Conservation (phyloP, 2,797 vertebrate species). For the Takifugu rubripes region DNA sequence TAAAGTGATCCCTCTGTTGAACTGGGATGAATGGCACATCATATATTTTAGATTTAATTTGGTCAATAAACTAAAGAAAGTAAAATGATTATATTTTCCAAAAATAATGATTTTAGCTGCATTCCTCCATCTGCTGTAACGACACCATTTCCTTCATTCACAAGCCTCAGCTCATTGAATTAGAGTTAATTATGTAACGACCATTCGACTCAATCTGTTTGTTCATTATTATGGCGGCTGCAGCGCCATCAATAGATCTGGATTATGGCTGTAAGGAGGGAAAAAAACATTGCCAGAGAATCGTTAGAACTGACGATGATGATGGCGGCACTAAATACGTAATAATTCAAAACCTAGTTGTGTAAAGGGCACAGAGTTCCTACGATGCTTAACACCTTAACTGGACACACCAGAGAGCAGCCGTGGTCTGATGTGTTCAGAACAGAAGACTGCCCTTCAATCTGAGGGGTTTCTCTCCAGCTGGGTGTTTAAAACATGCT, state of each 20-base stretch:
- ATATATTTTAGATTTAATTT: too few relatives aligned
- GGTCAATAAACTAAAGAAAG: too few relatives aligned
- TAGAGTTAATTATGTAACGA: too few relatives aligned
- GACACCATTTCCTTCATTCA: too few relatives aligned
- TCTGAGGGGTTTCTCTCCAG: background rate
- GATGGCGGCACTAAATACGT: conserved; percentile 21
- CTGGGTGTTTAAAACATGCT: too few relatives aligned
- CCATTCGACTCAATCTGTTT: background rate
- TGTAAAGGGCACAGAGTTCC: conserved; percentile 8
- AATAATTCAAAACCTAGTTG: conserved; percentile 37
- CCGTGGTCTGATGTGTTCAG: conserved; percentile 28
- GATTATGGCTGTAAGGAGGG: conserved; percentile 1
- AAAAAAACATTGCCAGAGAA: conserved; percentile 1
- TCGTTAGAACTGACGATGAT: conserved; percentile 31
- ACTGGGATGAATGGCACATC: too few relatives aligned
- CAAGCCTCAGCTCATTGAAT: too few relatives aligned
- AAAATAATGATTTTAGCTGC: too few relatives aligned
- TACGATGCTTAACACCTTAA: conserved; percentile 29
- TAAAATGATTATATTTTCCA: too few relatives aligned
- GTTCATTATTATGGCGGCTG: background rate
- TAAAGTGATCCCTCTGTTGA: too few relatives aligned
- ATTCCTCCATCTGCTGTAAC: too few relatives aligned
- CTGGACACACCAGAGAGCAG: conserved; percentile 36
- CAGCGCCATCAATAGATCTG: conserved; percentile 11
- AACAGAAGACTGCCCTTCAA: conserved; percentile 8